Evolutionary conservation across 2,888 invertebrate genomes (phyloP), one percentile per base, ranked within the genome.

Genomic region (Notodonta dromedarius): DNA sequence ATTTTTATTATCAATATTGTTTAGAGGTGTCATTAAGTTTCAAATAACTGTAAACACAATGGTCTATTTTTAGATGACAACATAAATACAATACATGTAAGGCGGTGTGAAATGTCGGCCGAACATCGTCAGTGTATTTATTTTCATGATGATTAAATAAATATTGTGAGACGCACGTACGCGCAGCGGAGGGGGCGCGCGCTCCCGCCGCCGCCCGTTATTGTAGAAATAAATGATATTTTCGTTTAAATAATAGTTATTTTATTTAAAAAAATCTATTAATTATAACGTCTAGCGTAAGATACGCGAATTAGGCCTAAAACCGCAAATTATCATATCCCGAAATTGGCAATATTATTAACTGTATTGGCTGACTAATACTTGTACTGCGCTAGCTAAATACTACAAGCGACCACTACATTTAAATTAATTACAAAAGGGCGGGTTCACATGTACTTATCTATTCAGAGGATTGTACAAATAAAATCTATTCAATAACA

Each of bases 161-260:
- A 89, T 88, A 90, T 89, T 90, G 90, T 89, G 91, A 90, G 89
- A 90, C 87, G 90, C 91, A 90, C 90, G 86, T 83, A 83, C 82
- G 87, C 79, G 84, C 71, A 61, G 74, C 84, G 79, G 77, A 76
- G 79, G 69, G 77, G 74, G 80, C 80, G 79, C 66, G 71, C 72
- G 76, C 78, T 75, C 77, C 77, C 78, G 82, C 81, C 83, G 86
- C 78, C 83, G 86, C 83, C 82, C 89, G 85, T 89, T 91, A 89
- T 86, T 89, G 86, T 93, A 93, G 93, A 91, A 93, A 92, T 93
- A 93, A 93, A 93, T 91, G 91, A 92, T 93, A 93, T 93, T 93
- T 93, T 93, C 92, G 93, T 93, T 93, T 93, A 93, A 83, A 85
- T 72, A 77, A 86, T 86, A 84, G 84, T 79, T 79, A 86, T 83